Evolutionary conservation across 1,140 invertebrate species (phyloP), one percentile per base, ranked within the genome.

Genomic region (Papilio machaon): DNA sequence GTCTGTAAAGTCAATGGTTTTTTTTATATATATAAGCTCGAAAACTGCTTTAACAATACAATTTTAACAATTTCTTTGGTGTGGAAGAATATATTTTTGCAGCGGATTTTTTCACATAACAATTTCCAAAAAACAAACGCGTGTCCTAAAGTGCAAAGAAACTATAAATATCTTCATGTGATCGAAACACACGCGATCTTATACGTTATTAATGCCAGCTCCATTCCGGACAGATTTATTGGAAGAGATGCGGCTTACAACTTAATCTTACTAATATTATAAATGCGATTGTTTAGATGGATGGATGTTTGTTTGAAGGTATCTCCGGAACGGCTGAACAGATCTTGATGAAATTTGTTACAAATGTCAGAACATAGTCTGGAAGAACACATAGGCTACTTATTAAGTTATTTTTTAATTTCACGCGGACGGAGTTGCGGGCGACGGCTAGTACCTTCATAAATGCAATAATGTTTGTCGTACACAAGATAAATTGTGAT

Each of bases 171-270:
- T 79, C 9, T 38, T 10, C 35, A 38, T 64, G 7, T 19, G 76
- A 64, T 64, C 76, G 54, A 8, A 79, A 30, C 73, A 75, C 73
- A 49, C n/a, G 73, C 47, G 73, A 52, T 49, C 19, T 23, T 49
- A 75, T 47, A 23, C 30, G 54, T 43, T 79, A 67, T 60, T 64
- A 79, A 79, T 79, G 76, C 76, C 47, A 17, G 38, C 17, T 9
- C 38, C 7, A 79, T 79, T 60, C 38, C 76, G 8, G 75, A 73
- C 74, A 23, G 74, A 81, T 81, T 81, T 79, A 81, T 75, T 81
- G 77, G 23, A 79, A 46, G 77, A 47, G 77, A 47, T 46, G 58
- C 78, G 67, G 58, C 76, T 17, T 78, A 79, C 80, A 79, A 79
- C 47, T 54, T 81, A 80, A 81, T 81, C 23, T 30, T 30, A 30